phyloP scores from a whole-genome alignment of 2,888 invertebrate species.

The Pollenia angustigena region DNA sequence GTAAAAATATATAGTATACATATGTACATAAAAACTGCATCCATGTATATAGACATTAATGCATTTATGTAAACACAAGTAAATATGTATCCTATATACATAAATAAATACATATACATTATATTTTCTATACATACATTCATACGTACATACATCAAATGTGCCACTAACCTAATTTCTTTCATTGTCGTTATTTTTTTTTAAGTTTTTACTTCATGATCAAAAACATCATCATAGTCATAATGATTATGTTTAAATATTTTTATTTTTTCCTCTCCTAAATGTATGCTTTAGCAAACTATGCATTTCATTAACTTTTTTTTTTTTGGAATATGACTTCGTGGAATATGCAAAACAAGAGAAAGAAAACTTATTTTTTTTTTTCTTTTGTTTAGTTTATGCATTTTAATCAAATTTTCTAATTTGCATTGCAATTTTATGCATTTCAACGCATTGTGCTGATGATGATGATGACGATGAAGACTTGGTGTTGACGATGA shows the following conservation, averaged over 20 bases:
- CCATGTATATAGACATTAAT: background rate
- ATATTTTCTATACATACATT: too few species aligned
- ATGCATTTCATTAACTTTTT: background rate
- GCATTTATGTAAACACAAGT: background rate
- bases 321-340: background rate
- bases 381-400: slow-evolving; percentile 4
- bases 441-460: slow-evolving; percentile 30
- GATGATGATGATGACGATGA: slow-evolving; percentile 18
- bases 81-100: background rate
- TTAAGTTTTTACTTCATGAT: slow-evolving; percentile 25
- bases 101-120: background rate
- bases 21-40: too few species aligned
- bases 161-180: slow-evolving; percentile 61
- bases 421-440: slow-evolving; percentile 46
- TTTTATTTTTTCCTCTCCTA: slow-evolving; percentile 20
- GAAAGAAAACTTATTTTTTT: slow-evolving; percentile 24
- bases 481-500: slow-evolving; percentile 29
- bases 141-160: background rate
- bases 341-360: background rate
- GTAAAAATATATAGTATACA: too few species aligned
- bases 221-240: slow-evolving; percentile 32
- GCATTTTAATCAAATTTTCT: slow-evolving; percentile 59
- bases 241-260: background rate
- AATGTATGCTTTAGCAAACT: slow-evolving; percentile 48
- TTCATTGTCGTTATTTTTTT: slow-evolving; percentile 12